Evolutionary conservation across 2,797 vertebrate genomes (phyloP), one percentile per base, ranked within the genome.

Genomic region (Enteromius trimaculatus): DNA sequence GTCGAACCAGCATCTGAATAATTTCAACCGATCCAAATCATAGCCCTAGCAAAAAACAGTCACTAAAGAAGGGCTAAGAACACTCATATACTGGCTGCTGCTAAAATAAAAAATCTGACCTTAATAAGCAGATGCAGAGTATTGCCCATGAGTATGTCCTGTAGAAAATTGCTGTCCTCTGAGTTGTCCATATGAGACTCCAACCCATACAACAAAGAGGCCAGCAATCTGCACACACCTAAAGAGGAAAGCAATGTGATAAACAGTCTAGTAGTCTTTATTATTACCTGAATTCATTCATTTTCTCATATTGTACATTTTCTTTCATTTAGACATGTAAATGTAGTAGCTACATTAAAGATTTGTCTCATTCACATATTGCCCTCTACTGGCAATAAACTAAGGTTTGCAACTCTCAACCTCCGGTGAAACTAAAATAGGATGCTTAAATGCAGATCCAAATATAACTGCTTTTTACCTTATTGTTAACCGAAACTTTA

Each of bases 111-210:
- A 79, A 11, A 72, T 86, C 68, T 68, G 81, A 95, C 94, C 93
- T 96, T 96, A 90, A 98, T 95, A 89, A 99, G 95, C 91, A 97
- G 94, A 94, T 98, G 97, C 90, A 98, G 96, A 91, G 96, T 97
- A 92, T 96, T 98, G 94, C 96, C 96, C 95, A 96, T 96, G 94
- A 98, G 90, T 95, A 97, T 94, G 93, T 96, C 96, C 95, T 96
- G 96, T 86, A 98, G 97, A 94, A 98, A 98, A 92, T 94, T 95
- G 93, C 96, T 96, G 93, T 99, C 97, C 94, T 98, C 97, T 92
- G 97, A 96, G 91, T 94, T 95, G 92, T 96, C 96, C 90, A 95
- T 93, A 87, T 95, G 95, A 88, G 93, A 92, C 92, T 96, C 95
- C 86, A 96, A 94, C 92, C 95, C 96, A 90, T 94, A 95, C 91